phyloP scores from a whole-genome alignment of 2,113 vertebrate genomes.

The Penelope pileata region DNA sequence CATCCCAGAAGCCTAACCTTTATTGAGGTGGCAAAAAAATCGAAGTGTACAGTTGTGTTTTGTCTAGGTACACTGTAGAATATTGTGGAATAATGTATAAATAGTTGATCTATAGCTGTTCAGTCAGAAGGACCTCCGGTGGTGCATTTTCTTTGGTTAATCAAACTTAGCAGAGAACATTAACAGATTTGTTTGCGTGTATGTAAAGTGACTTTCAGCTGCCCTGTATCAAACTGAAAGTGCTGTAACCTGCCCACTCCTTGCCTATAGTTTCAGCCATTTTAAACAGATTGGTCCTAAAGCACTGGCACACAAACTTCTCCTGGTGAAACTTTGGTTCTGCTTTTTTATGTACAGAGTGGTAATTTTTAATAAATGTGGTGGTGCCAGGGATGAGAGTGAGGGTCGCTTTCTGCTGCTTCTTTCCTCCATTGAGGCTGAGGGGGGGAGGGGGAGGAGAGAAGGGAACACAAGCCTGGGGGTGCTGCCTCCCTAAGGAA shows the following conservation, averaged over 20 bases:
- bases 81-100: conserved; percentile 93
- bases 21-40: conserved; percentile 52
- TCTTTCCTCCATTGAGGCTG: rapidly evolving
- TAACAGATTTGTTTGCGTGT: conserved; percentile 63
- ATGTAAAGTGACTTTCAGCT: conserved; percentile 69
- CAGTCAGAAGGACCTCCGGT: conserved; percentile 29
- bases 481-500: too few relatives aligned
- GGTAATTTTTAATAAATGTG: conserved; percentile 85
- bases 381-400: neutral
- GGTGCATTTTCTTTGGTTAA: conserved; percentile 48
- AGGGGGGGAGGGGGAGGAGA: too few relatives aligned
- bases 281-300: neutral
- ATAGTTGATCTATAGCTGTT: conserved; percentile 71
- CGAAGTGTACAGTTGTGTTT: conserved; percentile 77
- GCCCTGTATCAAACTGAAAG: conserved; percentile 67
- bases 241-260: conserved; percentile 51
- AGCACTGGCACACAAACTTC: conserved; percentile 21
- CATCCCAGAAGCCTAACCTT: conserved; percentile 37
- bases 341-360: conserved; percentile 67
- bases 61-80: conserved; percentile 89
- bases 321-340: neutral
- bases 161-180: neutral
- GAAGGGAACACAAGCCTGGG: rapidly evolving
- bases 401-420: neutral
- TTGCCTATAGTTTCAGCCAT: conserved; percentile 19